A percentile compares a stretch with the other conserved stretches of the same genome.
These are phyloP conservation scores for Stichopus chloronotus DNA, from an alignment of 35 echinoderm and acorn worm genomes.

Conservation along the genomic window DNA sequence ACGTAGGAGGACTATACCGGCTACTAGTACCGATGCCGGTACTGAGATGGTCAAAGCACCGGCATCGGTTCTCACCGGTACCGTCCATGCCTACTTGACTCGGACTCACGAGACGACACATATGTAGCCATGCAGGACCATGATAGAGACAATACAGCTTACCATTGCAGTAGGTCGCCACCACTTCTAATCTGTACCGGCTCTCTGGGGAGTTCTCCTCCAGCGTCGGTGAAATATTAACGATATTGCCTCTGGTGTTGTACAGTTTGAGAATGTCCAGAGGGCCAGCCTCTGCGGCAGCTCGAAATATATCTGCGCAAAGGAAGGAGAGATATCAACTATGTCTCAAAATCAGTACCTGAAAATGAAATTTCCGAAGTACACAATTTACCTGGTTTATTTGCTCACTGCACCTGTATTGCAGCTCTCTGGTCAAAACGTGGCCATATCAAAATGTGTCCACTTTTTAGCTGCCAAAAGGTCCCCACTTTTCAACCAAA, in stretches of 20 bases:
- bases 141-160: slow-evolving; percentile 66
- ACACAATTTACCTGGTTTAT: too few relatives aligned
- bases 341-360: not conserved
- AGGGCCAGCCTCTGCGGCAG: slow-evolving; percentile 94
- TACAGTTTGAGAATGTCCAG: slow-evolving; percentile 97
- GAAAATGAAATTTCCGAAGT: not conserved
- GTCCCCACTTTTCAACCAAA: too few relatives aligned
- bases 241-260: slow-evolving; percentile 87
- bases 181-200: slow-evolving; percentile 88
- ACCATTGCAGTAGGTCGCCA: slow-evolving; percentile 86
- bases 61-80: too few relatives aligned
- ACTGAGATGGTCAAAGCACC: too few relatives aligned
- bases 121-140: not conserved
- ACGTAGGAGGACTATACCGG: too few relatives aligned
- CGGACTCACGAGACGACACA: too few relatives aligned
- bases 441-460: not conserved
- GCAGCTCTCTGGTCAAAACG: too few relatives aligned
- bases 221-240: slow-evolving; percentile 90
- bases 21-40: too few relatives aligned
- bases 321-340: slow-evolving; percentile 41
- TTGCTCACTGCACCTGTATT: too few relatives aligned
- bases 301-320: slow-evolving; percentile 85
- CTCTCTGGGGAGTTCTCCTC: slow-evolving; percentile 86
- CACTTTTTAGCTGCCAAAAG: too few relatives aligned
- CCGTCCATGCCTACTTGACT: too few relatives aligned